Percentiles rank a stretch among this genome's conserved stretches.
Conservation (phyloP, 2,888 invertebrate genomes). For the Athripsodes cinereus region DNA sequence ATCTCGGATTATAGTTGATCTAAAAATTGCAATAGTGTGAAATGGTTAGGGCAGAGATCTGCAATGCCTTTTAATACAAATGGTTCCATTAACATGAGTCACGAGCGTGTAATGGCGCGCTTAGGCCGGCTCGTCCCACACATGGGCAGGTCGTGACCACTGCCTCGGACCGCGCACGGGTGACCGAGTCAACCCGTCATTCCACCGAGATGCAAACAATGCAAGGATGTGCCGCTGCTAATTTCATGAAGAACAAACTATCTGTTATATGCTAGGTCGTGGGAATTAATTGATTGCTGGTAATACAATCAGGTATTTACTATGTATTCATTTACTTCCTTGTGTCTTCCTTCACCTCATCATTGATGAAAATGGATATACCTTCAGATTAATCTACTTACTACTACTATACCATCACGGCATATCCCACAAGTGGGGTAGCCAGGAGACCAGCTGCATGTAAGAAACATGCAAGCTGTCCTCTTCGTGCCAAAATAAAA, state of each 20-base stretch:
- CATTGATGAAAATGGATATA: too few relatives aligned
- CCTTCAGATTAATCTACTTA: too few relatives aligned
- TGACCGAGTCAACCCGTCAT: neutral
- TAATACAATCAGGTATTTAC: too few relatives aligned
- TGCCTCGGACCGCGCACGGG: neutral
- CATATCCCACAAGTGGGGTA: too few relatives aligned
- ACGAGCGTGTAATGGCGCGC: constrained; percentile 25
- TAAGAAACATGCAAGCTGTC: too few relatives aligned
- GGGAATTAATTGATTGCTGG: neutral
- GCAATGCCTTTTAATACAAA: constrained; percentile 26
- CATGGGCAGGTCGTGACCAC: constrained; percentile 20
- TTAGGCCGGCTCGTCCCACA: constrained; percentile 19
- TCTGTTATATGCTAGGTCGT: neutral
- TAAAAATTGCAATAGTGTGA: constrained; percentile 16
- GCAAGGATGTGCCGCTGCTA: constrained; percentile 1
- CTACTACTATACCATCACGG: too few relatives aligned
- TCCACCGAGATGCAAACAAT: neutral
- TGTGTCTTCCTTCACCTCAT: too few relatives aligned
- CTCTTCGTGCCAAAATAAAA: too few relatives aligned
- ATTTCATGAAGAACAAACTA: neutral
- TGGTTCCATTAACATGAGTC: constrained; percentile 27
- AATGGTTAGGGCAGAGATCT: constrained; percentile 15
- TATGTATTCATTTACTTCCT: too few relatives aligned
- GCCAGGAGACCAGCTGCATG: too few relatives aligned
- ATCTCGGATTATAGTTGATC: too few relatives aligned